Evolutionary conservation across 2,113 vertebrate genomes (phyloP).

Genomic region (Percina caprodes): DNA sequence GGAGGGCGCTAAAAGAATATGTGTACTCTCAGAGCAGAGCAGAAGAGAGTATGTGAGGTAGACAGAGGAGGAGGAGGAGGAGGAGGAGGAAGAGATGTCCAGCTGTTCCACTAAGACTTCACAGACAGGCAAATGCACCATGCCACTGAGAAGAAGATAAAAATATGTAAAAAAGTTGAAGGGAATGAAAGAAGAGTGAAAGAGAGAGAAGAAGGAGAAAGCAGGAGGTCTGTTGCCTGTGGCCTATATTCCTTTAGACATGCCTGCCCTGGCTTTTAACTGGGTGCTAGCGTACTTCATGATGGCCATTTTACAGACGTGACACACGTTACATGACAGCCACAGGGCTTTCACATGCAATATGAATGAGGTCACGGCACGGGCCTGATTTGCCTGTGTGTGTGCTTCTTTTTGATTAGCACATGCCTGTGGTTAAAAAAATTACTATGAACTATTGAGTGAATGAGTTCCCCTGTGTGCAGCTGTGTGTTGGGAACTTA

Average conservation of each 20-base stretch:
- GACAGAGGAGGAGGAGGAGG: constrained; percentile 34
- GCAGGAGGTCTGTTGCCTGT: constrained; percentile 58
- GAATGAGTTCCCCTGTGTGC: constrained; percentile 31
- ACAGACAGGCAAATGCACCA: constrained; percentile 55
- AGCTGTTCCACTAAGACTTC: constrained; percentile 69
- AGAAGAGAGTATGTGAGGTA: constrained; percentile 34
- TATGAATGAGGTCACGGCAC: constrained; percentile 66
- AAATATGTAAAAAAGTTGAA: constrained; percentile 7
- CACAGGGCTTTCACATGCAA: constrained; percentile 60
- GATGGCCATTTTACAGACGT: constrained; percentile 69
- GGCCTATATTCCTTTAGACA: constrained; percentile 71
- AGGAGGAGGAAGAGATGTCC: constrained; percentile 54
- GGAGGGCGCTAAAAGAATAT: constrained; percentile 77
- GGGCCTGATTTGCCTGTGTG: constrained; percentile 15
- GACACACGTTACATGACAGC: constrained; percentile 71
- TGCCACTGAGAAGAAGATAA: constrained; percentile 46
- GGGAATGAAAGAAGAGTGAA: constrained; percentile 18
- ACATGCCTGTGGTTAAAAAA: constrained; percentile 52
- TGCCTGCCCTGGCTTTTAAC: constrained; percentile 61
- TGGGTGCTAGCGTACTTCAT: constrained; percentile 44
- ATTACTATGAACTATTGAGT: constrained; percentile 30
- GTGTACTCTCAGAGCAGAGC: constrained; percentile 37
- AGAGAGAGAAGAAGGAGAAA: constrained; percentile 24
- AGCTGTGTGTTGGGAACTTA: constrained; percentile 37
- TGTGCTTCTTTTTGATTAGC: constrained; percentile 60